Evolutionary conservation across 2,888 invertebrate species (phyloP).

Genomic region (Cosmopolites sordidus): DNA sequence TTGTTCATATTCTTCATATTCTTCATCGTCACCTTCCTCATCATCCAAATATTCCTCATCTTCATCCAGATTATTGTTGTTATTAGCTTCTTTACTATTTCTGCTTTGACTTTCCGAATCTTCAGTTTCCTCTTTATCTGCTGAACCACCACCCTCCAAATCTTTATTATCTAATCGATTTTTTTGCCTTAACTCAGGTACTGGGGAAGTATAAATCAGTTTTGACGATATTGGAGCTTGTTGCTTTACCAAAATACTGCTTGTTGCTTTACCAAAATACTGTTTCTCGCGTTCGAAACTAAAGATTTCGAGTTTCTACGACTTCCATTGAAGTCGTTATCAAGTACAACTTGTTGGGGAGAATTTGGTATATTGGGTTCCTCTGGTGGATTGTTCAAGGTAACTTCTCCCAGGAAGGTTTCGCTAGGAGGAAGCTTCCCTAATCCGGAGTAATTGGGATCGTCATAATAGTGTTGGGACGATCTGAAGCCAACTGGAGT

Average conservation of each 20-base stretch:
- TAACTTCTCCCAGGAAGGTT: slow-evolving; percentile 60
- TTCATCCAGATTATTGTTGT: slow-evolving; percentile 22
- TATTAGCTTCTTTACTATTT: not conserved
- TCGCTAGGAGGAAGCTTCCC: slow-evolving; percentile 59
- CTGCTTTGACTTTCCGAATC: slow-evolving; percentile 7
- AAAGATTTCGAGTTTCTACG: not conserved
- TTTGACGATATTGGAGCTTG: slow-evolving; percentile 43
- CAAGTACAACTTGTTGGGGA: not conserved
- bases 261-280: slow-evolving; percentile 4
- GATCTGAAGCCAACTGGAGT: slow-evolving; percentile 34
- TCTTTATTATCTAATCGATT: slow-evolving; percentile 45
- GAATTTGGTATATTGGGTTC: not conserved
- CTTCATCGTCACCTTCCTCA: slow-evolving; percentile 27
- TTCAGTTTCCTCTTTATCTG: slow-evolving; percentile 1
- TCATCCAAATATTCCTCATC: slow-evolving; percentile 26
- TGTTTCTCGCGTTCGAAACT: not conserved
- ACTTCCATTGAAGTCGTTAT: not conserved
- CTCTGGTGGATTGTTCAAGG: slow-evolving; percentile 59
- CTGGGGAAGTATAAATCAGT: slow-evolving; percentile 32
- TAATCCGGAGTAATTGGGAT: slow-evolving; percentile 34
- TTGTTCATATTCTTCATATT: slow-evolving; percentile 29
- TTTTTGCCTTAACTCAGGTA: slow-evolving; percentile 52
- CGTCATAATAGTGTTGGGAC: slow-evolving; percentile 40
- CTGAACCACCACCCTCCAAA: slow-evolving; percentile 36
- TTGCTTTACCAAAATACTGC: slow-evolving; percentile 27